Conservation (phyloP, 2,888 invertebrate genomes). For the Drosophila mimica region DNA sequence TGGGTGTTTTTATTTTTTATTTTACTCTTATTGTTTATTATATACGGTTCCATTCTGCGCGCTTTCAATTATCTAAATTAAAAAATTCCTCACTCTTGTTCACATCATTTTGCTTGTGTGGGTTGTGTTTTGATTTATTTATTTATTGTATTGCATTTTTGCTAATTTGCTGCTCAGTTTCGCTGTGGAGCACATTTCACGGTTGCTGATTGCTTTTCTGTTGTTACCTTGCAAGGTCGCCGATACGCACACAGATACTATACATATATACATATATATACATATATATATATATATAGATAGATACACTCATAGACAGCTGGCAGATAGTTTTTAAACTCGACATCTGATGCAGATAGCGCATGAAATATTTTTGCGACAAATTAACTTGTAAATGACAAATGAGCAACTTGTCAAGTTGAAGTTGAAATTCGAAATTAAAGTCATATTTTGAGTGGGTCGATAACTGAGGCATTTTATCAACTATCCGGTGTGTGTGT, state of each 20-base stretch:
- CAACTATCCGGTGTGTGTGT: conserved; percentile 28
- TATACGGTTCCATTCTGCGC: conserved; percentile 43
- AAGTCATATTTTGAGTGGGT: conserved; percentile 31
- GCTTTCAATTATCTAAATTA: conserved; percentile 76
- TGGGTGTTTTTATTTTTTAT: conserved; percentile 14
- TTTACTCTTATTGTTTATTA: conserved; percentile 35
- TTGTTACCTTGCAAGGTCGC: conserved; percentile 55
- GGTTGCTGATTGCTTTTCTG: conserved; percentile 64
- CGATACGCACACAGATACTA: conserved; percentile 32
- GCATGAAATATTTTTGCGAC: conserved; percentile 48
- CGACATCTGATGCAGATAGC: conserved; percentile 21
- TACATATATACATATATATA: conserved; percentile 1
- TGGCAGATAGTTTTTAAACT: conserved; percentile 24
- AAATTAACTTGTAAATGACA: conserved; percentile 68
- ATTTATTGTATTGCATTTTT: conserved; percentile 59
- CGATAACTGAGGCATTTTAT: conserved; percentile 72
- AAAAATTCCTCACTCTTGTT: conserved; percentile 71
- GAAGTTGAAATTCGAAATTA: conserved; percentile 11
- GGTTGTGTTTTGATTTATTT: conserved; percentile 39
- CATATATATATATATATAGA: conserved; percentile 4
- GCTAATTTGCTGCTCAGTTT: conserved; percentile 60
- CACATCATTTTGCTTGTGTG: conserved; percentile 32
- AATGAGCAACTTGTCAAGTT: conserved; percentile 38
- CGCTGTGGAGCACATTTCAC: conserved; percentile 54
- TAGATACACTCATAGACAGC: conserved; percentile 15